Base-by-base conservation (phyloP, 2,888 invertebrate genomes). In the Spilarctia lutea region DNA sequence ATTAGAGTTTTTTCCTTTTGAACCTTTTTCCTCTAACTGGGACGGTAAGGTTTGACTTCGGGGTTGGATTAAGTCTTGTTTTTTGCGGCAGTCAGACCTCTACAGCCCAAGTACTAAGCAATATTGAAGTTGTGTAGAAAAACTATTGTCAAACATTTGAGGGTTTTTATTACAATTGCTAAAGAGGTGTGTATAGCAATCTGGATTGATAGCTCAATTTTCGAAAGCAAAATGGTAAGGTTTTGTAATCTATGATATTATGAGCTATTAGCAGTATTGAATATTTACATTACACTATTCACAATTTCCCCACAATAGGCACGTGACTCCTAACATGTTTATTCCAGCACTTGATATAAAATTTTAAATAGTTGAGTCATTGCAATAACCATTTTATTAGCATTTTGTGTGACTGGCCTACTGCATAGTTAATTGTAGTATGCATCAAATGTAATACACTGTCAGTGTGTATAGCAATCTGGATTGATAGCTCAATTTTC, bases 321-420 rank as follows among this genome's bases (percentile, higher is more conserved):
- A 71, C 30, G 42, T 63, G 63, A 56, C 71, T n/a, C 13, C 42
- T 16, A 63, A 30, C 70, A 60, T 56, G 27, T 27, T 63, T 7
- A 70, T 70, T 70, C 60, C 60, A 70, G 42, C 8, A 35, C 71
- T 39, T 63, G 30, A 33, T 45, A 63, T 63, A 20, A 13, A 70
- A 7, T 56, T 7, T 10, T 39, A 30, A 70, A 63, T 39, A 18
- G 16, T 69, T 56, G 69, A 56, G 35, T 56, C 52, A 69, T 39
- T 33, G 24, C 56, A 35, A 68, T 33, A 3, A 8, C n/a, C 33
- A 39, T 60, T 63, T 71, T 63, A 71, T 63, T 27, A 42, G 63
- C 16, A 42, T 4, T 71, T 63, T 71, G 20, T 70, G 18, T n/a
- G 35, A 35, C 20, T 35, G 8, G 69, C 4, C 2, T n/a, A 16